Conservation (phyloP, 2,888 invertebrate species). For the Stegana nigrithorax region DNA sequence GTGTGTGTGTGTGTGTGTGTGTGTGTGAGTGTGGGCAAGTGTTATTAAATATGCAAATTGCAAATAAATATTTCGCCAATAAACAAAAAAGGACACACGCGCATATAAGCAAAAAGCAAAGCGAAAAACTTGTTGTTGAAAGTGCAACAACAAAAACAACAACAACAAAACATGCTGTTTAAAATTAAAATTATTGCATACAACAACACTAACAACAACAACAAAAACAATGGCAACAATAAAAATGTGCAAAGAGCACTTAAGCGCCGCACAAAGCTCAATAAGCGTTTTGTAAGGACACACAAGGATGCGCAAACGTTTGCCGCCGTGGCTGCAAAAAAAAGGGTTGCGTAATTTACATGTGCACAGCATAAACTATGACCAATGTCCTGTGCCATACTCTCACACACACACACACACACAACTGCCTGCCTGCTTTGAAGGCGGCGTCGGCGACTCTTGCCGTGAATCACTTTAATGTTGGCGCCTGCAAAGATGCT, state of each 20-base stretch:
- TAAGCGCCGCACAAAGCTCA: conserved; percentile 40
- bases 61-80: conserved; percentile 51
- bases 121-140: too few species aligned
- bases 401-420: too few species aligned
- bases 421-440: not conserved
- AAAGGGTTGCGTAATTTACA: conserved; percentile 41
- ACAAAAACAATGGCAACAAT: conserved; percentile 37
- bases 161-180: conserved; percentile 42
- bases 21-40: not conserved
- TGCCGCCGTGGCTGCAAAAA: conserved; percentile 17
- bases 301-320: not conserved
- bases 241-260: conserved; percentile 57
- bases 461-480: conserved; percentile 51
- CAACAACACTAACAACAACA: conserved; percentile 18
- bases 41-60: conserved; percentile 54
- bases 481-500: conserved; percentile 51
- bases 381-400: conserved; percentile 24
- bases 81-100: conserved; percentile 26
- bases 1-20: conserved; percentile 24
- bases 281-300: not conserved
- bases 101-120: conserved; percentile 22
- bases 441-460: not conserved
- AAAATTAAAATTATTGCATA: conserved; percentile 56
- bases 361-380: conserved; percentile 33
- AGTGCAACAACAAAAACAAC: conserved; percentile 18